Evolutionary conservation across 2,113 vertebrate genomes (phyloP).

Genomic region (Semicossyphus pulcher): DNA sequence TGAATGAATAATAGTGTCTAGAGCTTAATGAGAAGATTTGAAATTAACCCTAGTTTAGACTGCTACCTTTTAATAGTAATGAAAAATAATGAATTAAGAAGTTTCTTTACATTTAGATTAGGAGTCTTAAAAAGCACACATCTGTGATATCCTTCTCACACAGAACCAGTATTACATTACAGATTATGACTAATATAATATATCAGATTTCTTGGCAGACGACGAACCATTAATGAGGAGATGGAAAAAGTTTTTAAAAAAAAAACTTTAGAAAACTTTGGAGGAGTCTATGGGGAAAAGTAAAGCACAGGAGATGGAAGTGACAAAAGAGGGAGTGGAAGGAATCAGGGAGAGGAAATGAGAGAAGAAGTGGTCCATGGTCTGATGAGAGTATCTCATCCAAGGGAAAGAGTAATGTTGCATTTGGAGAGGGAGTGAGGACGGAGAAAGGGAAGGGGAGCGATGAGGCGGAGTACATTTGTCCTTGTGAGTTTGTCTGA

Average conservation of each 20-base stretch:
- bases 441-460: slow-evolving; percentile 10
- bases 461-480: slow-evolving; percentile 7
- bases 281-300: slow-evolving; percentile 11
- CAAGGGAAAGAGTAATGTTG: slow-evolving; percentile 56
- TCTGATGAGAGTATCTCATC: slow-evolving; percentile 62
- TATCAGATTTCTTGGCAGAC: neutral
- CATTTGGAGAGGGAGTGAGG: slow-evolving; percentile 40
- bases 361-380: slow-evolving; percentile 54
- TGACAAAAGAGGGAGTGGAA: slow-evolving; percentile 50
- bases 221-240: neutral
- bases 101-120: too few relatives aligned
- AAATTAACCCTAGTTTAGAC: too few relatives aligned
- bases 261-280: neutral
- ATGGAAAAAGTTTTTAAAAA: neutral
- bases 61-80: too few relatives aligned
- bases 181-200: neutral
- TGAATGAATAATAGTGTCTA: too few relatives aligned
- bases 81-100: too few relatives aligned
- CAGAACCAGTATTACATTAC: neutral
- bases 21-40: too few relatives aligned
- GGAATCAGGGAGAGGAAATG: slow-evolving; percentile 39
- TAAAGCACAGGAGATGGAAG: slow-evolving; percentile 29
- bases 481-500: neutral
- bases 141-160: too few relatives aligned
- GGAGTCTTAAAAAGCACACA: too few relatives aligned